Evolutionary conservation across 64 coral and sea anemone species (phyloP), one percentile per base, ranked within the genome.

Genomic region (Pachyseris speciosa): DNA sequence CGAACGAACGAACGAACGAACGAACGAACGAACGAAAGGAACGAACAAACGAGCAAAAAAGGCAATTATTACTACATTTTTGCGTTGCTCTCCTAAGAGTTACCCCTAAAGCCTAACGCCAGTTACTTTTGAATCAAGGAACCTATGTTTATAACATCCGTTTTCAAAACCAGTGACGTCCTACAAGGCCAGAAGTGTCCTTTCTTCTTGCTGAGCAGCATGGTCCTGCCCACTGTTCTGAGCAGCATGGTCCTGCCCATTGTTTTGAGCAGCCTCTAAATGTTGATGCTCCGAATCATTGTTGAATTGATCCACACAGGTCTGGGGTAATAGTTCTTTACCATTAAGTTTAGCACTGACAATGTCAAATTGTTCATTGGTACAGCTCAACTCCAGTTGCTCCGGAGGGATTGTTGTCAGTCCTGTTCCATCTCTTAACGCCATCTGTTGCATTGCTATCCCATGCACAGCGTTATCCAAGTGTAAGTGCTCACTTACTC

Each of bases 331-430:
- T 22, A 81, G 22, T 81, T 38, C 77, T 81, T 37, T 79, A 20
- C 16, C 53, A 63, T 61, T 39, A 15, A 81, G 15, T 4, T 41
- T 32, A 61, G 77, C n/a, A 61, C 20, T 61, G 7, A 61, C 77
- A 60, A 61, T 15, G 17, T 37, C 55, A 40, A 81, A 58, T 40
- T 25, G 77, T 4, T 81, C 77, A 55, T n/a, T 61, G 17, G 52
- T 63, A 33, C 53, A 81, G 53, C 77, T 81, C 20, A 81, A 63
- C 19, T 81, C 29, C 22, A 81, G 33, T 9, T 81, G 53, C 16
- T 81, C 77, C 36, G 32, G 0, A 52, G 75, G 27, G 22, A 79
- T 79, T 31, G 75, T 79, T 58, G 48, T 79, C 13, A 79, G 47
- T 37, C 37, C 49, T 79, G 49, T 31, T 57, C 19, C 49, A 79